Conservation (phyloP, 1,140 invertebrate genomes). For the Ceratitis capitata region DNA sequence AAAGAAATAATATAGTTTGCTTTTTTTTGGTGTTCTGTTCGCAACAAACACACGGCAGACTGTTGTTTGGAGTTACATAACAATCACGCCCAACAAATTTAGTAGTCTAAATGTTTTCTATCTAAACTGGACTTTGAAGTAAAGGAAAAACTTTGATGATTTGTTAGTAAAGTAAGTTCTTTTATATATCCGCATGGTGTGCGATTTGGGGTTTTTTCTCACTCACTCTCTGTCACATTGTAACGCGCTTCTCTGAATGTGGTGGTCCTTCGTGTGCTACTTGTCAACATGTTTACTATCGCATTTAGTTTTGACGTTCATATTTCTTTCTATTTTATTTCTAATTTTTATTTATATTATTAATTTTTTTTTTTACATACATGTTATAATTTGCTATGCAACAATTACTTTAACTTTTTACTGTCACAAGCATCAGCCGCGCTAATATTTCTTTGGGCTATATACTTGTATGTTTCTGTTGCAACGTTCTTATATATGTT, state of each 20-base stretch:
- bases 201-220: background rate
- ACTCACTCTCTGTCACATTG: no score
- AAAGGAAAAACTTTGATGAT: background rate
- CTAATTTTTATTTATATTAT: no score
- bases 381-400: background rate
- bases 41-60: no score
- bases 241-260: no score
- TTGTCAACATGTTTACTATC: background rate
- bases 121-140: background rate
- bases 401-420: background rate
- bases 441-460: background rate
- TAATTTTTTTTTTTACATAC: no score
- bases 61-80: background rate
- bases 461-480: background rate
- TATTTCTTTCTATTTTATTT: no score
- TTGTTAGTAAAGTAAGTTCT: background rate
- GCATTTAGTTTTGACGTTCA: background rate
- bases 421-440: conserved; percentile 7
- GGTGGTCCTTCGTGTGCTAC: background rate
- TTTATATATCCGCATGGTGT: background rate
- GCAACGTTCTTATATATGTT: background rate
- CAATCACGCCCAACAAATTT: background rate
- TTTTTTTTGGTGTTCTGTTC: background rate
- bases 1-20: conserved; percentile 13
- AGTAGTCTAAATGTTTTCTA: background rate